A percentile compares a stretch with the other conserved stretches of the same genome.
phyloP scores from a whole-genome alignment of 2,113 vertebrate genomes.

The Octodon degus region DNA sequence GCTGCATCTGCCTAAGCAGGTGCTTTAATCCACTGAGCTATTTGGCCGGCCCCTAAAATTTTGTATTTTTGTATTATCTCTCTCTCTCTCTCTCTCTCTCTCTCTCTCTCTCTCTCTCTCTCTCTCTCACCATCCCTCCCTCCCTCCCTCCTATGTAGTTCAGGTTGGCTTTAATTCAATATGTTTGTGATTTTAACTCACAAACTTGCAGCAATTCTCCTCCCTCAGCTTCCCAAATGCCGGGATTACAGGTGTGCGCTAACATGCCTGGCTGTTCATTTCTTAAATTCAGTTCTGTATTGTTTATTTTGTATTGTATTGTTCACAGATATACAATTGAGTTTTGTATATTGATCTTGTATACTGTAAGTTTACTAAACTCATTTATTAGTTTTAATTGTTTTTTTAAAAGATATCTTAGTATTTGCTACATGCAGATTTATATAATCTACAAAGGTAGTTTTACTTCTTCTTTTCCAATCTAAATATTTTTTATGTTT shows the following conservation, averaged over 20 bases:
- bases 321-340: background rate
- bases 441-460: background rate
- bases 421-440: background rate
- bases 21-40: too few species aligned
- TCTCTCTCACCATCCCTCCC: too few species aligned
- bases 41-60: too few species aligned
- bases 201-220: background rate
- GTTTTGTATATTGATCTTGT: background rate
- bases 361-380: background rate
- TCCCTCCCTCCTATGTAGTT: background rate
- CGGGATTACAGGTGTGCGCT: background rate
- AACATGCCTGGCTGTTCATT: background rate
- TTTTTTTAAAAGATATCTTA: background rate
- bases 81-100: too few species aligned
- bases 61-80: too few species aligned
- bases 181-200: too few species aligned
- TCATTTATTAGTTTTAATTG: background rate
- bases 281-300: background rate
- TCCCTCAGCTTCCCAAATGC: background rate
- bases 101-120: too few species aligned
- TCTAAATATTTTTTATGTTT: background rate
- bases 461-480: conserved; percentile 27
- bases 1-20: too few species aligned
- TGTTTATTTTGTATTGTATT: background rate
- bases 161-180: background rate